Conservation (phyloP, 1,140 invertebrate genomes). For the Elymnias hypermnestra region DNA sequence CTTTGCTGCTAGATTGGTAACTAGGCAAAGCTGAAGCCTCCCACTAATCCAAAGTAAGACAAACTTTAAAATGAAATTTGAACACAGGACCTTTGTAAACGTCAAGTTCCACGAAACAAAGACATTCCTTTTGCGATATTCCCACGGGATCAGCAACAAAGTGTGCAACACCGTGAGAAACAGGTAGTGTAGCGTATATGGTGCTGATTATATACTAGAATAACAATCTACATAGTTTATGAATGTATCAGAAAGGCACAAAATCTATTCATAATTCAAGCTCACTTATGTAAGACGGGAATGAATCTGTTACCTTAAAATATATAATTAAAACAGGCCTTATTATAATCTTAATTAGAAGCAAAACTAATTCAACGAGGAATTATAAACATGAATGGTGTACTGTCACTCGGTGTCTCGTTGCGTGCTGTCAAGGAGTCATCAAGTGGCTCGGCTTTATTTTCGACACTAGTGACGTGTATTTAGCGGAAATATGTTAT, state of each 20-base stretch:
- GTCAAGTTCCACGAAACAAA: too few species aligned
- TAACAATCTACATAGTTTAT: background rate
- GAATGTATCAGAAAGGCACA: background rate
- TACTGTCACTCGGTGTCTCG: constrained; percentile 10
- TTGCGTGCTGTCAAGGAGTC: constrained; percentile 34
- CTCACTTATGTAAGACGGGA: background rate
- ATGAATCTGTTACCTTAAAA: constrained; percentile 13
- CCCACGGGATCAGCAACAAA: too few species aligned
- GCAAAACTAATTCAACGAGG: constrained; percentile 19
- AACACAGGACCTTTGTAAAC: too few species aligned
- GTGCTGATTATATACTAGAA: too few species aligned
- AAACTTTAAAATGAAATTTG: too few species aligned
- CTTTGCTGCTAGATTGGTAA: too few species aligned
- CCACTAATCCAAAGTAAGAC: too few species aligned
- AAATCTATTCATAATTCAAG: constrained; percentile 6
- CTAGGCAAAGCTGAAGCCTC: too few species aligned
- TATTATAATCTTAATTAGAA: constrained; percentile 23
- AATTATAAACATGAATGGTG: constrained; percentile 11
- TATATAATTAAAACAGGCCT: constrained; percentile 20
- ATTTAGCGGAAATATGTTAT: background rate
- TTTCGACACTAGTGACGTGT: constrained; percentile 23
- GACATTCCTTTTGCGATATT: too few species aligned
- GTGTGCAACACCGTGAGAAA: too few species aligned
- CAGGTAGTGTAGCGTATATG: too few species aligned
- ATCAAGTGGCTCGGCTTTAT: constrained; percentile 53